These are phyloP conservation scores for Sitobion miscanthi DNA, from an alignment of 1,140 invertebrate species.

Conservation along the genomic window DNA sequence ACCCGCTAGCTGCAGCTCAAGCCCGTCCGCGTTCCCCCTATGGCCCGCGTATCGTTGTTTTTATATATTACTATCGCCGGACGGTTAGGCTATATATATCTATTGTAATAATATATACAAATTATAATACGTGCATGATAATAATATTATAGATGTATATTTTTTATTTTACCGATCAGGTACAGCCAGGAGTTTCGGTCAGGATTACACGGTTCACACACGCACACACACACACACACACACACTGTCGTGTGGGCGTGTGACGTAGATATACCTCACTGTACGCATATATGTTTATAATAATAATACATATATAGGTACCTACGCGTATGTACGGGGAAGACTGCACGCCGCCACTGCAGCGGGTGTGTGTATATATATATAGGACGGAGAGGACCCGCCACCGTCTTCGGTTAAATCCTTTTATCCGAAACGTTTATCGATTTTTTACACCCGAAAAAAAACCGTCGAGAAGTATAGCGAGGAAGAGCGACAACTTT, in stretches of 20 bases:
- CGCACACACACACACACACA: neutral
- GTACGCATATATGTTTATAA: neutral
- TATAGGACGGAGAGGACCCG: neutral
- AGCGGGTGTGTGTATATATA: neutral
- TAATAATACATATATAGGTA: neutral
- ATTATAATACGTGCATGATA: neutral
- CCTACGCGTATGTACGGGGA: neutral
- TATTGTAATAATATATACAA: neutral
- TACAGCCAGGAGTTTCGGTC: neutral
- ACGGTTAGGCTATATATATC: neutral
- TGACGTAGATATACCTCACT: neutral
- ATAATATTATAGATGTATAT: neutral
- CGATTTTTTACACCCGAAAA: slow-evolving; percentile 39
- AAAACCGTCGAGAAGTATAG: neutral
- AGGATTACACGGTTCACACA: neutral
- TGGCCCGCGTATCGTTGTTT: neutral
- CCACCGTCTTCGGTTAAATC: neutral
- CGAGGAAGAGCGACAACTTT: neutral
- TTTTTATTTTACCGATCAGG: slow-evolving; percentile 3
- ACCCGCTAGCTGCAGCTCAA: too few species aligned
- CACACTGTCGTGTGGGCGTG: neutral
- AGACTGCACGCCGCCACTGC: neutral
- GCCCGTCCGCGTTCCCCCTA: neutral
- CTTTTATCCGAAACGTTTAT: slow-evolving; percentile 35
- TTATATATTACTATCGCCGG: neutral